Base-by-base conservation (phyloP, 2,888 invertebrate species). In the Torymus texanus region DNA sequence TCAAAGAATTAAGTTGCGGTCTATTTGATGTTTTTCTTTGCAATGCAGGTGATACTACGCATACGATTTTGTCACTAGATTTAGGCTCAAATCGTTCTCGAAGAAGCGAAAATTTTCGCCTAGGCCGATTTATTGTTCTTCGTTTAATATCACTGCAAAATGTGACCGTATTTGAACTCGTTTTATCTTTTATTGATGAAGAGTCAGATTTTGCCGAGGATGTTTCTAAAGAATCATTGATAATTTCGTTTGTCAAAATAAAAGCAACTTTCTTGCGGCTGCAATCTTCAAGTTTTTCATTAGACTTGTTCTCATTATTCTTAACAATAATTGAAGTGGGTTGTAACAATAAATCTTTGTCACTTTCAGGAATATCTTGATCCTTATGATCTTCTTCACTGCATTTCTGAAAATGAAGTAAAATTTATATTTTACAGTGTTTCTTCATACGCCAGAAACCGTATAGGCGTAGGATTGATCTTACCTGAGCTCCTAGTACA, bases 81-180 rank as follows among this genome's bases (percentile, higher is more conserved):
- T 91, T 91, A 24, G 92, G 92, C 87, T 93, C 93, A 87, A 93
- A 93, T 81, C 91, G 91, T 84, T 93, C 93, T 83, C 93, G 90
- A 18, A 93, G 86, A 77, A 93, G 90, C 3, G 93, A 93, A 88
- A 93, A 93, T 86, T 93, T 93, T 83, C 93, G 89, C 78, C 92
- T 90, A 0, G 93, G 92, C 85, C 91, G 91, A 82, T 88, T 91
- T 80, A 84, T 76, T 0, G 82, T 16, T 63, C 73, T 83, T 63
- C 72, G 81, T 29, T 82, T 83, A 58, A 83, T 86, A 0, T 86
- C 85, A 13, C 59, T 61, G 5, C 53, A 50, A 10, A 78, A 80
- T 14, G 51, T 11, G 1, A 61, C n/a, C n/a, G 51, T 1, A 2
- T 53, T 67, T 1, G 70, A 67, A n/a, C 41, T 62, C 10, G 50